These are phyloP conservation scores for Coreoperca whiteheadi DNA, from an alignment of 2,113 vertebrate species.

Conservation along the genomic window DNA sequence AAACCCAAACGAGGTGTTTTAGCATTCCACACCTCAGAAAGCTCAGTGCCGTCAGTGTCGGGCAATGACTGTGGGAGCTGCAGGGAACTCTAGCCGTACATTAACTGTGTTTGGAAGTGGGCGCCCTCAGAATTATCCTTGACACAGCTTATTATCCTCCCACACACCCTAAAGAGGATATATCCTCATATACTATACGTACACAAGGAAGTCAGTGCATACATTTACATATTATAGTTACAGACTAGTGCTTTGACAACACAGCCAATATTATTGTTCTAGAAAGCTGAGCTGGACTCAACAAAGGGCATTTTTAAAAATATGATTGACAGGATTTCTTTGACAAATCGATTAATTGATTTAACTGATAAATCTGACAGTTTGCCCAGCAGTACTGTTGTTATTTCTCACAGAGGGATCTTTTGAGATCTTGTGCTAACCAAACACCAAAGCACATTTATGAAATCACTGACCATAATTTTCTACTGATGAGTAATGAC, in stretches of 20 bases:
- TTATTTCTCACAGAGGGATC: not conserved
- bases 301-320: not conserved
- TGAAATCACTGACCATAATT: not conserved
- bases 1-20: conserved; percentile 47
- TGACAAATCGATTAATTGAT: not conserved
- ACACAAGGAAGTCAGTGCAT: conserved; percentile 4
- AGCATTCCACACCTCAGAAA: conserved; percentile 47
- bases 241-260: not conserved
- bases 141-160: conserved; percentile 50
- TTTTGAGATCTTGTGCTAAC: not conserved
- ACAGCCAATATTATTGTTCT: not conserved
- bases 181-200: conserved; percentile 26
- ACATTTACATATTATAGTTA: conserved; percentile 1
- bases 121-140: conserved; percentile 50
- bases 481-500: not conserved
- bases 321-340: not conserved
- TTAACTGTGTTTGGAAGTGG: conserved; percentile 37
- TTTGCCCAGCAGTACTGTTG: not conserved
- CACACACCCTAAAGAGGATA: conserved; percentile 40
- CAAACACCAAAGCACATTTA: conserved; percentile 4
- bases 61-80: conserved; percentile 14
- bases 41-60: conserved; percentile 14
- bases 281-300: not conserved
- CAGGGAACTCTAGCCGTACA: conserved; percentile 2
- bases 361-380: not conserved